phyloP scores from a whole-genome alignment of 2,113 vertebrate genomes.

The Aplodontia rufa region DNA sequence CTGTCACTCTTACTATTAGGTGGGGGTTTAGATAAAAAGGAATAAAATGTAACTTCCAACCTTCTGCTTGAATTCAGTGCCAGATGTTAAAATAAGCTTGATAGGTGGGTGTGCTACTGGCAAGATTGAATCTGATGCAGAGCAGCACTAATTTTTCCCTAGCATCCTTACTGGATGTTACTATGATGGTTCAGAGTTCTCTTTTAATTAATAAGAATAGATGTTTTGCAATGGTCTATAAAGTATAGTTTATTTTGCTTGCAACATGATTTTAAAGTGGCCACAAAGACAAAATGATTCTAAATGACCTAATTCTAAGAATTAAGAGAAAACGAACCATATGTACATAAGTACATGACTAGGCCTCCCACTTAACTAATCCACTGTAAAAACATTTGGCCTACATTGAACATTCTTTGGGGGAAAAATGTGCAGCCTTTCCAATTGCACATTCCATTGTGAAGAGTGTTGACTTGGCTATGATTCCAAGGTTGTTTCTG shows the following conservation, averaged over 20 bases:
- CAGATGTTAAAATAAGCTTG: neutral
- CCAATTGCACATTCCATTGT: neutral
- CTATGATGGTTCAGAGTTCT: neutral
- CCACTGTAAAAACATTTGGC: slow-evolving; percentile 20
- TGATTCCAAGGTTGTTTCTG: neutral
- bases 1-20: neutral
- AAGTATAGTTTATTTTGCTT: slow-evolving; percentile 48
- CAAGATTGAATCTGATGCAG: neutral
- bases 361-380: neutral
- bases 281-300: neutral
- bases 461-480: neutral
- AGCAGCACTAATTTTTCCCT: neutral
- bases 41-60: neutral
- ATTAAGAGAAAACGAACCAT: neutral
- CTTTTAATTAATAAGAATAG: neutral
- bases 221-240: neutral
- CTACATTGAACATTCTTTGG: slow-evolving; percentile 48
- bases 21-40: neutral
- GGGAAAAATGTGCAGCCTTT: neutral
- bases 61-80: neutral
- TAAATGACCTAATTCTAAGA: slow-evolving; percentile 27
- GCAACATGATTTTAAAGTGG: neutral
- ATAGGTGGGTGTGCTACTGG: neutral
- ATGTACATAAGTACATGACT: neutral
- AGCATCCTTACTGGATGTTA: neutral